phyloP scores from a whole-genome alignment of 2,888 invertebrate genomes.

The Thumatha senex region DNA sequence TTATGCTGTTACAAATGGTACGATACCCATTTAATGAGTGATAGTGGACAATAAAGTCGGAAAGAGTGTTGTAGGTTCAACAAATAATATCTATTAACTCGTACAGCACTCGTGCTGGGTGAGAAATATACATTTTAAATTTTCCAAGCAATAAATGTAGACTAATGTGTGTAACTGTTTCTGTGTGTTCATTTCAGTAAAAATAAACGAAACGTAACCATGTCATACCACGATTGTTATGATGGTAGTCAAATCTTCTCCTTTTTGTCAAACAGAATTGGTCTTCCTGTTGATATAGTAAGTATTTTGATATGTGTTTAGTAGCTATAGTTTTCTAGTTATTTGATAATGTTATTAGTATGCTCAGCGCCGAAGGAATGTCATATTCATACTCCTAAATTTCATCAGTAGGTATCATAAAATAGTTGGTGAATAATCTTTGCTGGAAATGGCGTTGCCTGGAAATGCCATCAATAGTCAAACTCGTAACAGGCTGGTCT shows the following conservation, averaged over 20 bases:
- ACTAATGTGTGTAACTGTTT: too few species aligned
- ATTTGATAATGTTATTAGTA: too few species aligned
- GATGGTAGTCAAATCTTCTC: slow-evolving; percentile 88
- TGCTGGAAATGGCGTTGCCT: too few species aligned
- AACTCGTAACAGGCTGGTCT: too few species aligned
- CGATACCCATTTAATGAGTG: slow-evolving; percentile 15
- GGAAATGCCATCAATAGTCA: too few species aligned
- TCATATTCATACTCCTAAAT: too few species aligned
- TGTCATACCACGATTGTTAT: slow-evolving; percentile 80
- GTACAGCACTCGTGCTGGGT: slow-evolving; percentile 3
- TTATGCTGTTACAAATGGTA: neutral
- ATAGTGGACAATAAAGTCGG: slow-evolving; percentile 25
- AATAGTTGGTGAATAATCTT: too few species aligned
- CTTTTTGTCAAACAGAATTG: slow-evolving; percentile 86
- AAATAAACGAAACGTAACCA: slow-evolving; percentile 11
- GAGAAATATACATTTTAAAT: neutral
- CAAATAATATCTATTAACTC: slow-evolving; percentile 15
- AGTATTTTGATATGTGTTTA: slow-evolving; percentile 63
- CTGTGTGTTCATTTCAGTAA: too few species aligned
- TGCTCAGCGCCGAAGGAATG: too few species aligned
- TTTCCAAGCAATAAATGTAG: neutral
- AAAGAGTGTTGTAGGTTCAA: slow-evolving; percentile 28
- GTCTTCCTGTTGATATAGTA: slow-evolving; percentile 92
- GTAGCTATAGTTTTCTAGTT: too few species aligned
- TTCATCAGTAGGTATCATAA: too few species aligned